Base-by-base conservation (phyloP, 2,113 vertebrate species). In the Mohoua ochrocephala region DNA sequence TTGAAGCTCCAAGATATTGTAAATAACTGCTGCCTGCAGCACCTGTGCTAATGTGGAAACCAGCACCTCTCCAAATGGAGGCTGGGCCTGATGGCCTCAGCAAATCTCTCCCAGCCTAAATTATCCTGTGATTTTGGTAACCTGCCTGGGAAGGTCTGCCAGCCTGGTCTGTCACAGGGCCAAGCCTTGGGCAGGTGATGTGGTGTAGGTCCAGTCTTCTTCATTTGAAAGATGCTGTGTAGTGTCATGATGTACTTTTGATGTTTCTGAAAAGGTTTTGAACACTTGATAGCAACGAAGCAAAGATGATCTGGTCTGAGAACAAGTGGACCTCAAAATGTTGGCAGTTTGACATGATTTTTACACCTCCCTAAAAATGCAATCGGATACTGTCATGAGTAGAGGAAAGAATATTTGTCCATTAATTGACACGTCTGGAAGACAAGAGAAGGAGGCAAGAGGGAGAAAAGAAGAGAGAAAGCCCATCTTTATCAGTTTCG, bases 21-120 rank as follows among this genome's bases (percentile, higher is more conserved):
- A 74, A 73, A 41, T 8, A 82, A 65, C 23, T 76, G 13, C 26
- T 37, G 20, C 31, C 17, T 26, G 24, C 12, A 74, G 13, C 1
- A 1, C 9, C 18, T 41, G 8, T 2, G 1, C 19, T 56, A 26
- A 30, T 0, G 1, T 24, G 35, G 24, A 78, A 93, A 63, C 3
- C 35, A 82, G 10, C 15, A 28, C 35, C 9, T 2, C 27, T 47
- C 33, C 45, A 41, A 65, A 37, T 16, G 8, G 35, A 15, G 14
- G 9, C 30, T 54, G 37, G 37, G 57, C 14, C 21, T 61, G 45
- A 30, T 2, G 3, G 33, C 16, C 21, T 67, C 16, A 24, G 20
- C 12, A 37, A 17, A 59, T 59, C 12, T 9, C 11, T 68, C 19
- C 19, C 44, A 71, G 13, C 3, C 44, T 28, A 41, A 85, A 68